These are phyloP conservation scores for Andrena flavipes DNA, from an alignment of 2,888 invertebrate genomes.

Conservation along the genomic window DNA sequence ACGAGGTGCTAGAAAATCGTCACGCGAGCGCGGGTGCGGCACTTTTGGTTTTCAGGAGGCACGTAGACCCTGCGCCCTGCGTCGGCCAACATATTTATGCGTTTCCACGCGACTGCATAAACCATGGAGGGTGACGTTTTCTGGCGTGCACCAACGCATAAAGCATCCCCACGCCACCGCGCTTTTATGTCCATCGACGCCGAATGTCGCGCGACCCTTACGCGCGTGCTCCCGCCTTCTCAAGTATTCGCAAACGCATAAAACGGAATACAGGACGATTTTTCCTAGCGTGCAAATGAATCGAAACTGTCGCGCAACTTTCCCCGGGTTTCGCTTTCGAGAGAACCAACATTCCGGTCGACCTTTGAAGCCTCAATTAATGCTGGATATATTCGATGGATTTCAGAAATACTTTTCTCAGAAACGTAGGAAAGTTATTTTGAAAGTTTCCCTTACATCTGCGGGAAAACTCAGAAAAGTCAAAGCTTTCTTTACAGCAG, in stretches of 20 bases:
- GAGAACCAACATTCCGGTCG: background rate
- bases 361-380: too few relatives aligned
- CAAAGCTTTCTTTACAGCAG: background rate
- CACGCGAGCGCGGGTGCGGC: slow-evolving; percentile 40
- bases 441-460: too few relatives aligned
- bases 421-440: too few relatives aligned
- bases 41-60: slow-evolving; percentile 55
- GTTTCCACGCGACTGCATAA: slow-evolving; percentile 66
- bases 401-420: too few relatives aligned
- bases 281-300: background rate
- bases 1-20: slow-evolving; percentile 49
- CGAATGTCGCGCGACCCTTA: slow-evolving; percentile 3
- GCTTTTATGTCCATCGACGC: slow-evolving; percentile 46
- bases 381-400: too few relatives aligned
- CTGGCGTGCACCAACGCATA: slow-evolving; percentile 47
- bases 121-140: slow-evolving; percentile 41
- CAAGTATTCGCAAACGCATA: background rate
- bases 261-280: background rate
- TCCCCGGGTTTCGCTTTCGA: background rate
- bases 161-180: slow-evolving; percentile 47
- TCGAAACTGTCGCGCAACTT: background rate
- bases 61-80: slow-evolving; percentile 43
- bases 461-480: too few relatives aligned
- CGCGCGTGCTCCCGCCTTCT: background rate
- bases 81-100: slow-evolving; percentile 64